Conservation (phyloP, 1,140 invertebrate genomes). For the Drosophila repletoides region DNA sequence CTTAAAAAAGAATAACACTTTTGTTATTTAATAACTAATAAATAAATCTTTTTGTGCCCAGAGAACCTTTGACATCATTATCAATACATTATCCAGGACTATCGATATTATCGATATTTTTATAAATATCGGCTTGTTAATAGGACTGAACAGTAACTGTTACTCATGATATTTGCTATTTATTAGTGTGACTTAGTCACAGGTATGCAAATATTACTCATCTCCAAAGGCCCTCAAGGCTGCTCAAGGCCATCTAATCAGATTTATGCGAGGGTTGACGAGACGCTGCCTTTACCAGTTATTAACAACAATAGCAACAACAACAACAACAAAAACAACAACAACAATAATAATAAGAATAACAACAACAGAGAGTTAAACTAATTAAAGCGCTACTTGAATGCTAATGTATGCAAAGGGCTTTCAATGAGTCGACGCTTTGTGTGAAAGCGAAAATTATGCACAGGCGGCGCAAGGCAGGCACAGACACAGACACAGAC, state of each 20-base stretch:
- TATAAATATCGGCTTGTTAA: too few relatives aligned
- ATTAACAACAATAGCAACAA: too few relatives aligned
- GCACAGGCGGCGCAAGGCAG: conserved; percentile 37
- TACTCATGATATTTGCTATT: too few relatives aligned
- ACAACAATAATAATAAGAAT: background rate
- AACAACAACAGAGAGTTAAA: conserved; percentile 68
- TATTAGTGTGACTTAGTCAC: too few relatives aligned
- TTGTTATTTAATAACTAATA: too few relatives aligned
- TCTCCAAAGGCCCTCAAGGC: conserved; percentile 30
- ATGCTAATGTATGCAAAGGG: conserved; percentile 77
- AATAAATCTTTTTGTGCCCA: too few relatives aligned
- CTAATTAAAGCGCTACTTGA: conserved; percentile 73
- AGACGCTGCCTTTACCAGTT: conserved; percentile 19
- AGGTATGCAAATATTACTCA: too few relatives aligned
- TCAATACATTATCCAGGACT: too few relatives aligned
- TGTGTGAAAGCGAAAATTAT: conserved; percentile 46
- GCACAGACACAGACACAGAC: background rate
- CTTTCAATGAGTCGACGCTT: conserved; percentile 58
- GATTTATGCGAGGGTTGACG: conserved; percentile 54
- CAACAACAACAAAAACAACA: conserved; percentile 3
- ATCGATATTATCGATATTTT: too few relatives aligned
- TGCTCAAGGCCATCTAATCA: conserved; percentile 56
- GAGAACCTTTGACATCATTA: too few relatives aligned
- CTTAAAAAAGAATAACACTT: too few relatives aligned
- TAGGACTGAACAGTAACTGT: too few relatives aligned